Base-by-base conservation (phyloP, 2,113 vertebrate species). In the Trinectes maculatus region DNA sequence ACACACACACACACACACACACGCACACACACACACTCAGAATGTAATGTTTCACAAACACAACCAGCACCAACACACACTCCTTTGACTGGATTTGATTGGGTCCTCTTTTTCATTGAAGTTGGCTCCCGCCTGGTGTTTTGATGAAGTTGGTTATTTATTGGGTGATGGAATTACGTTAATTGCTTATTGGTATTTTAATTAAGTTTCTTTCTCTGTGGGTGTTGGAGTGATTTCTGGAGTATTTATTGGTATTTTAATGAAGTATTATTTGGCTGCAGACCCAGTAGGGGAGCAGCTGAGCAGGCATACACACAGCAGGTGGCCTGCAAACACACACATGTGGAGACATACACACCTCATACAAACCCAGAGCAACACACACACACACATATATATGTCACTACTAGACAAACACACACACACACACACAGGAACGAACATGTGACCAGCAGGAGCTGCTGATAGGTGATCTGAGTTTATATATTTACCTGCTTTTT, bases 101-200 rank as follows among this genome's bases (percentile, higher is more conserved):
- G 80, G 61, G 21, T 65, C 15, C 6, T n/a, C 56, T 52, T 39
- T 63, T 61, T 83, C 34, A 71, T 53, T 52, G 73, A 82, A 77
- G 70, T 63, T 77, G 72, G 82, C 85, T 84, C 42, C 72, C 40
- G 79, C 70, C 58, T 84, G 76, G 63, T 89, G 85, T 86, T 83
- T 89, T 79, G 70, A 75, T 76, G 69, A 71, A 80, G 85, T 82
- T 66, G 74, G 69, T 79, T 88, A 82, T 89, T 82, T 85, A 76
- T 86, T 52, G 78, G 82, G 28, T 57, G 78, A 84, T 87, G 78
- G 80, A 89, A 89, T 87, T 88, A 85, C 65, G 37, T 77, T 82
- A 89, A 89, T 89, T 89, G 84, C 86, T 86, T 84, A 88, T 89
- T 89, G 84, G 79, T 83, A 89, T 89, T 89, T 87, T 89, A 87